Percentiles rank a stretch among this genome's conserved stretches.
These are phyloP conservation scores for Lasioglossum leucozonium DNA, from an alignment of 2,888 invertebrate species.

Conservation along the genomic window DNA sequence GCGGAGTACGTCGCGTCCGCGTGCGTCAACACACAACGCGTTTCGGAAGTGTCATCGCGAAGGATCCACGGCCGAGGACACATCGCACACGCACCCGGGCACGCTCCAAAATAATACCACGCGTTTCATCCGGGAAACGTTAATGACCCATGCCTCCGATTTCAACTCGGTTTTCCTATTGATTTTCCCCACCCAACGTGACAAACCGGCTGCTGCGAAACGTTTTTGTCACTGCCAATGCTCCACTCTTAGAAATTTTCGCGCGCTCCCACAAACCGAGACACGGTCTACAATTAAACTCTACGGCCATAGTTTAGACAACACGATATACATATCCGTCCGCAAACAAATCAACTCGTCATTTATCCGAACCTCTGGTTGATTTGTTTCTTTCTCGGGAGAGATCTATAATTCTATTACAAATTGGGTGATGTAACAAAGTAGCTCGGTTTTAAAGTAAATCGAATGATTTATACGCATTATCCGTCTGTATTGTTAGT, in stretches of 20 bases:
- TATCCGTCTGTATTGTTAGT: neutral
- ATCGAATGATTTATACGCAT: neutral
- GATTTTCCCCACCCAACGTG: slow-evolving; percentile 72
- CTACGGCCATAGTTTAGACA: neutral
- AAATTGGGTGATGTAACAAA: neutral
- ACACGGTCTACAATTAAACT: neutral
- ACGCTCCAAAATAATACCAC: slow-evolving; percentile 58
- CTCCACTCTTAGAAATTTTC: slow-evolving; percentile 42
- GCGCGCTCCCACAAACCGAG: slow-evolving; percentile 12
- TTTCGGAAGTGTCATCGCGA: slow-evolving; percentile 33
- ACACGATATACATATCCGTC: neutral
- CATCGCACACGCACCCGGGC: slow-evolving; percentile 2
- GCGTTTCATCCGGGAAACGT: slow-evolving; percentile 46
- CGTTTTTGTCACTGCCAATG: slow-evolving; percentile 41
- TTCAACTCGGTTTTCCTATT: slow-evolving; percentile 69
- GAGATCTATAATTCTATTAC: neutral
- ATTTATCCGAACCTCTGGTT: neutral
- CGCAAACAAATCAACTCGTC: neutral
- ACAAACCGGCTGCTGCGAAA: slow-evolving; percentile 39
- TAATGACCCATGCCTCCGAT: slow-evolving; percentile 58
- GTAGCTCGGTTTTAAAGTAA: neutral
- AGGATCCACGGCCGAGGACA: slow-evolving; percentile 20
- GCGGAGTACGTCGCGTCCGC: slow-evolving; percentile 1
- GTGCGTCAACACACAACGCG: slow-evolving; percentile 30
- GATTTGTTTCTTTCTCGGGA: neutral